Evolutionary conservation across 1,140 invertebrate genomes (phyloP), one percentile per base, ranked within the genome.

Genomic region (Steinernema feltiae): DNA sequence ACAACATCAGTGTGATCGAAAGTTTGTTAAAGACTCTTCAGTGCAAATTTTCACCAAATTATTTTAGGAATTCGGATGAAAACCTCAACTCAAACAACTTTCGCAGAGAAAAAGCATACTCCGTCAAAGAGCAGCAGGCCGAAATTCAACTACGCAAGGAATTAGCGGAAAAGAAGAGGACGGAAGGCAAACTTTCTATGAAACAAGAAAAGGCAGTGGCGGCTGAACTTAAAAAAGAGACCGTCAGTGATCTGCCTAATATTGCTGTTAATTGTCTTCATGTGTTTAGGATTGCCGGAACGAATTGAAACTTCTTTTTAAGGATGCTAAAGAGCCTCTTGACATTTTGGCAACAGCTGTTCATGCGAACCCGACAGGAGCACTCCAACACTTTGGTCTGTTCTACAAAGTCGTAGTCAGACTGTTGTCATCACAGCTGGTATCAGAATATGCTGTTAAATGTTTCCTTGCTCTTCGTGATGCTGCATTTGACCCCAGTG

Each of bases 111-210:
- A 98, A 97, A 88, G 93, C 91, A 1, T 98, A 98, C 86, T 95
- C 94, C 21, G 97, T 94, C 86, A 95, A 96, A 86, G 96, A 98
- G 82, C 96, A 98, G 86, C 89, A 96, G 83, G 95, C 96, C 85
- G 96, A 98, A 86, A 87, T 97, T 73, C 92, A 95, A 83, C 87
- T 98, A 32, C 89, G 93, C 41, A 91, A 94, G 79, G 95, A 98
- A 89, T 88, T 97, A 12, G 95, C 95, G 80, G 93, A 94, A 80
- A 96, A 94, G 85, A 88, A 89, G 70, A 91, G 91, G 79, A 90
- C 90, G 48, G 91, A 94, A 84, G 93, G 93, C 1, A 88, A 88
- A 72, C 88, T 94, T 69, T 92, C 92, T 0, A 91, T 92, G 17
- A 97, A 97, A 87, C 96, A 99, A 86, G 92, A 95, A 86, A 95